These are phyloP conservation scores for Pholis gunnellus DNA, from an alignment of 2,113 vertebrate species.

Conservation along the genomic window DNA sequence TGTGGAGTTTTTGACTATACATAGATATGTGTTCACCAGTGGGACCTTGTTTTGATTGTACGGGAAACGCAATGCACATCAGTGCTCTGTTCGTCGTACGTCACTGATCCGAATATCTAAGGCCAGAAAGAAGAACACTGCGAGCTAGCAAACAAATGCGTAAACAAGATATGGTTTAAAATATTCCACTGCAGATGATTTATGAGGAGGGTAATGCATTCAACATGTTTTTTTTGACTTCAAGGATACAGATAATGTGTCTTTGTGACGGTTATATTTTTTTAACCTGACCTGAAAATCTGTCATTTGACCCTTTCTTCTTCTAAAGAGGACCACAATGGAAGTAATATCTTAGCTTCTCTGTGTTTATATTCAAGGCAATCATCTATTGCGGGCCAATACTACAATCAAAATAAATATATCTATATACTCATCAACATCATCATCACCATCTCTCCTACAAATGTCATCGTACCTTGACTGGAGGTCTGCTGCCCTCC, in stretches of 20 bases:
- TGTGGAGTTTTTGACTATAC: background rate
- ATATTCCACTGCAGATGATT: background rate
- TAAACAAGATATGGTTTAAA: background rate
- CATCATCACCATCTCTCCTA: background rate
- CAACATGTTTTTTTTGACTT: background rate
- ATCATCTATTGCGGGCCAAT: background rate
- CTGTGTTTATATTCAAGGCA: background rate
- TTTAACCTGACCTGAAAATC: background rate
- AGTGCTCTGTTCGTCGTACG: no score
- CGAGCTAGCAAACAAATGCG: no score
- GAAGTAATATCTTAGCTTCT: background rate
- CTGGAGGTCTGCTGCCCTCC: conserved; percentile 93
- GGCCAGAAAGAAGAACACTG: background rate
- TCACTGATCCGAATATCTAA: no score
- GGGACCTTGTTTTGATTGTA: background rate
- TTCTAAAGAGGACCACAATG: background rate
- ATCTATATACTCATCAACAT: background rate
- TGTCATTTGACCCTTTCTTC: background rate
- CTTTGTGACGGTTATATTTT: background rate
- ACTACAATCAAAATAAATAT: background rate
- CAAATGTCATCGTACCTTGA: conserved; percentile 85
- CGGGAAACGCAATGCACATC: background rate
- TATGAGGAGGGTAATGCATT: background rate
- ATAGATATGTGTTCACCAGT: background rate
- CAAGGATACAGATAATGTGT: background rate